A percentile compares a stretch with the other conserved stretches of the same genome.
Evolutionary conservation across 1,140 invertebrate species (phyloP).

Genomic region (Neotoxoptera formosana): DNA sequence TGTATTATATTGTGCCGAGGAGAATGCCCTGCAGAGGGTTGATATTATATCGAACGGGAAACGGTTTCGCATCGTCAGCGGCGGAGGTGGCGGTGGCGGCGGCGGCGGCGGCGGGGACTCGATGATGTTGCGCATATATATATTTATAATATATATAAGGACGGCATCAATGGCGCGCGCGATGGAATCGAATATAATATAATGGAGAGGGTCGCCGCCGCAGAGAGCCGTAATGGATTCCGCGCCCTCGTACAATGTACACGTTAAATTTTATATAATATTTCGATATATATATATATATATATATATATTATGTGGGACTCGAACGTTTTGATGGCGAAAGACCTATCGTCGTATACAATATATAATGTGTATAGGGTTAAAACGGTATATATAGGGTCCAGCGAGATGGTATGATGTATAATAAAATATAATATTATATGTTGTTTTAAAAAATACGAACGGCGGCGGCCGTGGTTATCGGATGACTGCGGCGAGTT

Average conservation of each 20-base stretch:
- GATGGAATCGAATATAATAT: neutral
- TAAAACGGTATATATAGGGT: neutral
- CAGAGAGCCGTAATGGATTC: slow-evolving; percentile 2
- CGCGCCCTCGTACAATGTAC: neutral
- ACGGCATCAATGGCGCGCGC: neutral
- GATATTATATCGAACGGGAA: neutral
- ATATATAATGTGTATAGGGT: neutral
- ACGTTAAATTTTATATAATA: neutral
- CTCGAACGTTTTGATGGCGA: neutral
- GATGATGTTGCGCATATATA: neutral
- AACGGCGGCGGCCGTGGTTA: neutral
- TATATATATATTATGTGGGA: neutral
- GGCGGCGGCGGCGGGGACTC: neutral
- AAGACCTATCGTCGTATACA: neutral
- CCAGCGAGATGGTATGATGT: neutral
- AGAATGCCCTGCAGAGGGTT: neutral
- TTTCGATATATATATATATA: neutral
- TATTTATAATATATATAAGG: neutral
- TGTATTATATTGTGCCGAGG: neutral
- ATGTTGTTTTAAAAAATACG: neutral
- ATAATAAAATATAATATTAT: too few species aligned
- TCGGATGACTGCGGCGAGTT: neutral
- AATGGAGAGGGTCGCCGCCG: neutral
- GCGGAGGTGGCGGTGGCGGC: neutral
- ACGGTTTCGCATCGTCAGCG: neutral